Conservation (phyloP, 2,888 invertebrate genomes). For the Drosophila lacicola region DNA sequence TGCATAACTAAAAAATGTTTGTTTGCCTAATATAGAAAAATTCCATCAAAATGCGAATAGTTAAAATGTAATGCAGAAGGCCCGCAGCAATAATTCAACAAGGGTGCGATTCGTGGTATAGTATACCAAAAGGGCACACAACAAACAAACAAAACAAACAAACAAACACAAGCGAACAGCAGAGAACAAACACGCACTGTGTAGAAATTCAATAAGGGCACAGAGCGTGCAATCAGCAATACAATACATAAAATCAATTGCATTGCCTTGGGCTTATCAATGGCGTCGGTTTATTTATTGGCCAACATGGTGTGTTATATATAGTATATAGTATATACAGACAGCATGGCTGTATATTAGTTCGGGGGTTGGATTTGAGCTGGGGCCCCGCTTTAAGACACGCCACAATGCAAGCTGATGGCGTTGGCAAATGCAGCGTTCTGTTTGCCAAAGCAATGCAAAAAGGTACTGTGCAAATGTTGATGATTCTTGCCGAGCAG, state of each 20-base stretch:
- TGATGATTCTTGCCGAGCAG: conserved; percentile 63
- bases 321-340: neutral
- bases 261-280: conserved; percentile 78
- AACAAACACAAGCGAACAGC: conserved; percentile 39
- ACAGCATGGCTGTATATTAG: neutral
- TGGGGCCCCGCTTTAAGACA: conserved; percentile 49
- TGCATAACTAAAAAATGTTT: conserved; percentile 9
- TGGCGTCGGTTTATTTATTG: conserved; percentile 75
- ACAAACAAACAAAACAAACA: conserved; percentile 37
- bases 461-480: conserved; percentile 76
- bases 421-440: conserved; percentile 62
- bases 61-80: conserved; percentile 38
- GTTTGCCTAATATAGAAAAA: conserved; percentile 36
- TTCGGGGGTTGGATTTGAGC: neutral
- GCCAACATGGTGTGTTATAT: conserved; percentile 36
- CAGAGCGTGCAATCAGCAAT: conserved; percentile 65
- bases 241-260: conserved; percentile 79
- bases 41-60: conserved; percentile 38
- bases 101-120: conserved; percentile 1
- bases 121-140: conserved; percentile 26
- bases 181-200: conserved; percentile 32
- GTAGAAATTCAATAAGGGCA: conserved; percentile 51
- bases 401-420: conserved; percentile 37
- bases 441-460: conserved; percentile 69
- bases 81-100: conserved; percentile 41